Evolutionary conservation across 2,888 invertebrate species (phyloP).

Genomic region (Carcina quercana): DNA sequence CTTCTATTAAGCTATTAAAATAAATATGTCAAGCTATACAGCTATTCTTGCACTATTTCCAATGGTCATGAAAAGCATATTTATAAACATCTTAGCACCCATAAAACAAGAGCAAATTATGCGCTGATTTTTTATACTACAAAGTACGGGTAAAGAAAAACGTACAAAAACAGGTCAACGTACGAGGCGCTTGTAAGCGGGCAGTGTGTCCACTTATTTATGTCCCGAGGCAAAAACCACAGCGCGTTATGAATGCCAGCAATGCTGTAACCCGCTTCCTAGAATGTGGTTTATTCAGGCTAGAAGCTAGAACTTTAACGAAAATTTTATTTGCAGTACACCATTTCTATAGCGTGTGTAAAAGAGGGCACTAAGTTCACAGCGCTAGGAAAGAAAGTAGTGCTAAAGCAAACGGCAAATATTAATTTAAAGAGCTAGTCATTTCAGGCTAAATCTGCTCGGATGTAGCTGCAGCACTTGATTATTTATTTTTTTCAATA

Average conservation of each 20-base stretch:
- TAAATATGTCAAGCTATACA: too few relatives aligned
- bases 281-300: conserved; percentile 8
- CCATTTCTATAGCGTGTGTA: too few relatives aligned
- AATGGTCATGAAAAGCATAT: conserved; percentile 4
- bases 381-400: too few relatives aligned
- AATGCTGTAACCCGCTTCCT: conserved; percentile 29
- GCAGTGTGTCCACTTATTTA: conserved; percentile 45
- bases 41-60: too few relatives aligned
- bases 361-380: too few relatives aligned
- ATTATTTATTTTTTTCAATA: too few relatives aligned
- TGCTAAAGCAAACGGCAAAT: too few relatives aligned
- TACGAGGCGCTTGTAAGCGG: conserved; percentile 29
- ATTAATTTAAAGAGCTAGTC: too few relatives aligned
- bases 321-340: conserved; percentile 17
- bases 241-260: conserved; percentile 44
- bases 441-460: too few relatives aligned
- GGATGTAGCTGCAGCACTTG: too few relatives aligned
- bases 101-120: conserved; percentile 16
- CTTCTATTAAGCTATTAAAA: too few relatives aligned
- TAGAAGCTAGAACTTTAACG: conserved; percentile 25
- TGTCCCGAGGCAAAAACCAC: conserved; percentile 38
- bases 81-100: neutral
- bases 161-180: conserved; percentile 15
- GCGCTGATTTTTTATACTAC: conserved; percentile 17
- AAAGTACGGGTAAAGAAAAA: conserved; percentile 27